These are phyloP conservation scores for Lycophotia porphyrea DNA, from an alignment of 2,888 invertebrate genomes.

Conservation along the genomic window DNA sequence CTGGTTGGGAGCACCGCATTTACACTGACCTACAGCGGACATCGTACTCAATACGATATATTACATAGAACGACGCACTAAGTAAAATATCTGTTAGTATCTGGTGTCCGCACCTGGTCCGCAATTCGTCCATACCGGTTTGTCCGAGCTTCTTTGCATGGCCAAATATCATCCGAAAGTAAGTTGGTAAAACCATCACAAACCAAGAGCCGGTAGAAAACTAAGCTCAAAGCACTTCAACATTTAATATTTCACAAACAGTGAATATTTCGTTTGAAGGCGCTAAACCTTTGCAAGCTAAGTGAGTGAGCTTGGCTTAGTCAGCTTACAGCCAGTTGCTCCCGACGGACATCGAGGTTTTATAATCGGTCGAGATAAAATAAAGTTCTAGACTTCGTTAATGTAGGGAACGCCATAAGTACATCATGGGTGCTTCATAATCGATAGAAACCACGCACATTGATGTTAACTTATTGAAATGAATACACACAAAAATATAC, in stretches of 20 bases:
- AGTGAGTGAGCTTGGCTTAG: neutral
- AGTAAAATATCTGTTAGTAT: too few species aligned
- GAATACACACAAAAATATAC: too few species aligned
- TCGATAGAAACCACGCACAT: too few species aligned
- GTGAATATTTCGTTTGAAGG: neutral
- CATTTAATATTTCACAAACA: neutral
- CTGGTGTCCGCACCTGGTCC: neutral
- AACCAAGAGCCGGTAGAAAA: neutral
- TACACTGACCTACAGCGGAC: too few species aligned
- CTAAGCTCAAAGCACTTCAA: too few species aligned
- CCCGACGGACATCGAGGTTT: neutral
- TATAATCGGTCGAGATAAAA: too few species aligned
- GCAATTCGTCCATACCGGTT: neutral
- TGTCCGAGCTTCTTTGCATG: neutral
- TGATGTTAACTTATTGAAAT: too few species aligned
- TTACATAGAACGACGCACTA: too few species aligned
- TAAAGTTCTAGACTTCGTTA: neutral
- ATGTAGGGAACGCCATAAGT: neutral
- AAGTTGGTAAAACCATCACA: neutral
- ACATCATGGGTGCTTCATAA: too few species aligned
- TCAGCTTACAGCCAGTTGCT: neutral
- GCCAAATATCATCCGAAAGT: neutral
- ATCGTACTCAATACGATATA: too few species aligned
- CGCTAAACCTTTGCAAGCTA: neutral
- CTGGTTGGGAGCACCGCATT: too few species aligned